phyloP scores from a whole-genome alignment of 1,140 invertebrate species.

The Drosophila leontia region DNA sequence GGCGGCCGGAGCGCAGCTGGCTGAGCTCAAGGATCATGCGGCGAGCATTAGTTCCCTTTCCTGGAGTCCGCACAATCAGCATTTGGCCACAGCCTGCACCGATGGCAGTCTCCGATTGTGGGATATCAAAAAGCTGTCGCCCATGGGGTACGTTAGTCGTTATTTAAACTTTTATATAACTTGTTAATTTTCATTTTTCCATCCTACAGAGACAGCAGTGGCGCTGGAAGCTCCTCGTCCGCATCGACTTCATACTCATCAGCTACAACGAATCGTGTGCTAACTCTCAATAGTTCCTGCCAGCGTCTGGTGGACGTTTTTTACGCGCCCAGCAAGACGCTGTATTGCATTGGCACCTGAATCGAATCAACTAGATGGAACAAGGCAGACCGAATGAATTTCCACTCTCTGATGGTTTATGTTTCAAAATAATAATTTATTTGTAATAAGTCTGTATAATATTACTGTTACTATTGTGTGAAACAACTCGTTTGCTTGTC shows the following conservation, averaged over 20 bases:
- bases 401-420: conserved; percentile 44
- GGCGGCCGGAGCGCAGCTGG: conserved; percentile 86
- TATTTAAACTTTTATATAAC: accelerated
- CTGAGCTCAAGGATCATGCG: conserved; percentile 92
- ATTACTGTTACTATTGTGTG: conserved; percentile 78
- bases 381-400: conserved; percentile 18
- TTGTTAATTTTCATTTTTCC: neutral
- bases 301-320: conserved; percentile 81
- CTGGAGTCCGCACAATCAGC: conserved; percentile 88
- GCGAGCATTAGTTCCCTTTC: conserved; percentile 90
- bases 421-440: conserved; percentile 82
- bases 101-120: conserved; percentile 91
- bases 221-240: conserved; percentile 43
- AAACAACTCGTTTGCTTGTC: conserved; percentile 55
- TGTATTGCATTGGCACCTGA: conserved; percentile 78
- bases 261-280: conserved; percentile 72
- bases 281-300: conserved; percentile 80
- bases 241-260: conserved; percentile 69
- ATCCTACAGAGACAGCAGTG: conserved; percentile 50
- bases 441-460: conserved; percentile 81
- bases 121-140: conserved; percentile 86
- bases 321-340: conserved; percentile 72
- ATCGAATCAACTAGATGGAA: conserved; percentile 20
- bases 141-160: conserved; percentile 54
- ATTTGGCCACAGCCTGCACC: conserved; percentile 91